phyloP scores from a whole-genome alignment of 2,797 vertebrate genomes.

The Phoeniculus purpureus region DNA sequence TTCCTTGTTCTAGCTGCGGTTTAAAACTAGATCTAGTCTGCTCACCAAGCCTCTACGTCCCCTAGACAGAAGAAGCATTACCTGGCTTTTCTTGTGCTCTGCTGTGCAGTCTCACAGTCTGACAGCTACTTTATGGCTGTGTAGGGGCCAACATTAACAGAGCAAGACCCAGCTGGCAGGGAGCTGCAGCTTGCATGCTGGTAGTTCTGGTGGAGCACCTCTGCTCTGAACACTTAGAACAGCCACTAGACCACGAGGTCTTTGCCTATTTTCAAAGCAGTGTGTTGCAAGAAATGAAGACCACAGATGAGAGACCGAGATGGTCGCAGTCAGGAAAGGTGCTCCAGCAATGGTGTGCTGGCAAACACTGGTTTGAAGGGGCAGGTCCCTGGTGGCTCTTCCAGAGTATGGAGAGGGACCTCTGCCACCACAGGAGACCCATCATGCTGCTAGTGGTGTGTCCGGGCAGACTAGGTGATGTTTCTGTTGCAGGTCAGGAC shows the following conservation, averaged over 20 bases:
- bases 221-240: neutral
- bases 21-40: neutral
- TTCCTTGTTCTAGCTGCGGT: neutral
- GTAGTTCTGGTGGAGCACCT: neutral
- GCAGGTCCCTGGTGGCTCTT: neutral
- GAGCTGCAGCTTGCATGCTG: neutral
- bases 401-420: neutral
- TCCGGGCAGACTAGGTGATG: neutral
- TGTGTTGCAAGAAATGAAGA: neutral
- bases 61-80: neutral
- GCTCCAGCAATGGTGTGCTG: rapidly evolving
- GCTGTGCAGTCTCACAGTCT: neutral
- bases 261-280: neutral
- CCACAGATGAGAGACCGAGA: neutral
- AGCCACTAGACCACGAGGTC: neutral
- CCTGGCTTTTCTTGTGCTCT: neutral
- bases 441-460: rapidly evolving
- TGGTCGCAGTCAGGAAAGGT: neutral
- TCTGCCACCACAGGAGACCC: neutral
- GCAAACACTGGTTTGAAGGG: neutral
- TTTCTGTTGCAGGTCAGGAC: neutral
- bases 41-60: neutral
- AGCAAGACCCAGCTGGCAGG: neutral
- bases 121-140: neutral
- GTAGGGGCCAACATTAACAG: neutral